phyloP scores from a whole-genome alignment of 2,797 vertebrate species.

The Enteromius trimaculatus region DNA sequence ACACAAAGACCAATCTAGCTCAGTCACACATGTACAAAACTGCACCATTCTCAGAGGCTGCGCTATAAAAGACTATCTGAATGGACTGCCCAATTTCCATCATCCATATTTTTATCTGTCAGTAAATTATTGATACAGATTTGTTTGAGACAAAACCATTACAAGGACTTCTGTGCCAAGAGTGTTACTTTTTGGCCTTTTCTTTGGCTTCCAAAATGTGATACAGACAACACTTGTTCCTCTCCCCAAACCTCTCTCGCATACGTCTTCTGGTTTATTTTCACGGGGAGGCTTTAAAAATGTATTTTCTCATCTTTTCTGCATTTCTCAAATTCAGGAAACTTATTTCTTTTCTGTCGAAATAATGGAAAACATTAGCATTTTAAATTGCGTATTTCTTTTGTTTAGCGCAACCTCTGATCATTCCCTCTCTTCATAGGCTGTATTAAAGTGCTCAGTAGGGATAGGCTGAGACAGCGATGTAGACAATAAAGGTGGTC shows the following conservation, averaged over 20 bases:
- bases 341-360: background rate
- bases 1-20: constrained; percentile 8
- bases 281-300: background rate
- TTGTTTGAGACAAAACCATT: background rate
- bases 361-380: background rate
- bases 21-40: constrained; percentile 27
- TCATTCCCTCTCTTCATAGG: constrained; percentile 22
- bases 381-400: background rate
- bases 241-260: background rate
- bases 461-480: constrained; percentile 94
- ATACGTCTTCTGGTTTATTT: background rate
- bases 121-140: background rate
- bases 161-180: background rate
- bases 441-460: constrained; percentile 82
- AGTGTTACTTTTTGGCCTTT: background rate
- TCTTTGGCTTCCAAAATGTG: background rate
- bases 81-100: background rate
- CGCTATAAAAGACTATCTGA: background rate
- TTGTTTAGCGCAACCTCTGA: constrained; percentile 1
- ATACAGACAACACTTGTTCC: background rate
- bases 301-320: background rate
- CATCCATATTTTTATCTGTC: background rate
- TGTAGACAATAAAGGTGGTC: constrained; percentile 97
- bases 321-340: background rate
- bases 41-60: constrained; percentile 27